Percentiles rank a stretch among this genome's conserved stretches.
These are phyloP conservation scores for Stenoptilia bipunctidactyla DNA, from an alignment of 2,888 invertebrate genomes.

Conservation along the genomic window DNA sequence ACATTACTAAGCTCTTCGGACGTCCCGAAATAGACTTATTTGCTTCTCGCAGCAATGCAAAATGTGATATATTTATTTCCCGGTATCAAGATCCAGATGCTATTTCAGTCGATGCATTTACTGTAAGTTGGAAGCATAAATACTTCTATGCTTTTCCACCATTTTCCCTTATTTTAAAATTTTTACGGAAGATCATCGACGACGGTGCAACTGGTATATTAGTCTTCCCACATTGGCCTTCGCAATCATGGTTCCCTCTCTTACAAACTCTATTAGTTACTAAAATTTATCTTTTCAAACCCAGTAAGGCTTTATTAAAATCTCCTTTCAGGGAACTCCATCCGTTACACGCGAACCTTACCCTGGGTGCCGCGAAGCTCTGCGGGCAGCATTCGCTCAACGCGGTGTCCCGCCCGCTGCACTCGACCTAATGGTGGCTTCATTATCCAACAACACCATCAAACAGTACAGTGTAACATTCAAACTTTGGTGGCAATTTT, in stretches of 20 bases:
- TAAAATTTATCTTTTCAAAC: neutral
- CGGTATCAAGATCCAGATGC: conserved; percentile 3
- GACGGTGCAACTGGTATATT: neutral
- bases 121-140: neutral
- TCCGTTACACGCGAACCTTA: neutral
- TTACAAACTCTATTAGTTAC: neutral
- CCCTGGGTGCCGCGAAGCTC: neutral
- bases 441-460: neutral
- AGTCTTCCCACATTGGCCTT: neutral
- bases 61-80: conserved; percentile 1
- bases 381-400: neutral
- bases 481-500: neutral
- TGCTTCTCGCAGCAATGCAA: neutral
- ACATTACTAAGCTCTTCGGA: neutral
- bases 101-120: conserved; percentile 1
- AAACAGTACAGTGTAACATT: neutral
- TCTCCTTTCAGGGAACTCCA: neutral
- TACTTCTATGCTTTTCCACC: conserved; percentile 3
- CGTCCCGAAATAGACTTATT: conserved; percentile 1
- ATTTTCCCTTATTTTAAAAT: conserved; percentile 2
- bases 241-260: neutral
- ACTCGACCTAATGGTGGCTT: neutral
- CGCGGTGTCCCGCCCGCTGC: neutral
- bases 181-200: neutral
- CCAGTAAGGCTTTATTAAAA: neutral